phyloP scores from a whole-genome alignment of 2,888 invertebrate species.

The Sepioteuthis lessoniana region DNA sequence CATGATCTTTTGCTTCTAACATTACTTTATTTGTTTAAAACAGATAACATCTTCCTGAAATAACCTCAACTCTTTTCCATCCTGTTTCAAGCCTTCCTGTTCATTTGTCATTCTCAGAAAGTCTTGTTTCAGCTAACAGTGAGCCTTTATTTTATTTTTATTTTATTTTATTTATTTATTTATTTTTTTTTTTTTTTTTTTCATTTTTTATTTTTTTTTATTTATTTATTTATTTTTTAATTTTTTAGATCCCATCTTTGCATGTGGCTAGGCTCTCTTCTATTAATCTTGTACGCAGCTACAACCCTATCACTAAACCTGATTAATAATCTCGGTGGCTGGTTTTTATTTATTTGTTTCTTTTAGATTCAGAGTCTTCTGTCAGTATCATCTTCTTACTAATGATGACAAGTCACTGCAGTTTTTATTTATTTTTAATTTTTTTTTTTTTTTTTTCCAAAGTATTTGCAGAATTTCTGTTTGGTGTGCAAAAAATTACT shows the following conservation, averaged over 20 bases:
- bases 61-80: neutral
- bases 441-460: neutral
- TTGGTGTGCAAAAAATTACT: neutral
- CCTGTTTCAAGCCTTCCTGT: neutral
- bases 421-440: neutral
- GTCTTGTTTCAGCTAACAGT: neutral
- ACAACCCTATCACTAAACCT: neutral
- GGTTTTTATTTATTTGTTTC: neutral
- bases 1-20: constrained; percentile 35
- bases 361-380: neutral
- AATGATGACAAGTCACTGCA: neutral
- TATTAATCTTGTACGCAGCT: neutral
- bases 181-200: too few species aligned
- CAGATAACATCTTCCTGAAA: neutral
- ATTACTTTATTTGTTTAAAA: constrained; percentile 11
- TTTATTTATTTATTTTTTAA: too few species aligned
- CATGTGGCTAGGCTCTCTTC: neutral
- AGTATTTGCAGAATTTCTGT: neutral
- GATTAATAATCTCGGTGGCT: neutral
- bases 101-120: neutral
- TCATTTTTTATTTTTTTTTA: too few species aligned
- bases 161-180: too few species aligned
- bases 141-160: neutral
- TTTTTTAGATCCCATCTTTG: constrained; percentile 4
- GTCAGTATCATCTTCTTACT: neutral